Base-by-base conservation (phyloP, 2,113 vertebrate species). In the Nicator chloris region DNA sequence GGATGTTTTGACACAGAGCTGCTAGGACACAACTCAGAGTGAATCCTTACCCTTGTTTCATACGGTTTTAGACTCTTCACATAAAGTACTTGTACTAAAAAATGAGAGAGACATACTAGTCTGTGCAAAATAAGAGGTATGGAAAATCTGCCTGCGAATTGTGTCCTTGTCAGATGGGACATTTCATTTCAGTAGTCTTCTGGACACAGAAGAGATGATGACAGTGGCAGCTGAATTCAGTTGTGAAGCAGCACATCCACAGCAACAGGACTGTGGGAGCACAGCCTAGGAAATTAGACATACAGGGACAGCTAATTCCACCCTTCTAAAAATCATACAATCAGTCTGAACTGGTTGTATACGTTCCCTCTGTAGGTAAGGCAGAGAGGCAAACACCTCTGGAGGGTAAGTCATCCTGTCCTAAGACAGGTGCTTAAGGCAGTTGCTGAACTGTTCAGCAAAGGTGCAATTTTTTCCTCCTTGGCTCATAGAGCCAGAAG, bases 371-470 rank as follows among this genome's bases (percentile, higher is more conserved):
- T 54, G 39, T 7, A 64, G 65, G 37, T 21, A 76, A 76, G n/a
- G 49, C 69, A 93, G 61, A 91, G 56, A 73, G 40, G 19, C 44
- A 84, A 86, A 84, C 35, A 40, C 21, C 54, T 80, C 69, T 27
- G 68, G 60, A 72, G 72, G 35, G 31, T 44, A 86, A 89, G 45
- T 60, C 40, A 66, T 53, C 51, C n/a, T 1, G 1, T 81, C 65
- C 88, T 61, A 85, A 71, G 94, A 93, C 82, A 96, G 88, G 88
- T 93, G 92, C 88, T 93, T 81, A 70, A 96, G 88, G 76, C 76
- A 90, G 68, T 50, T 53, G 26, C 57, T 82, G 64, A 92, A 88
- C 33, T 92, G 86, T 79, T 86, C 90, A 60, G 28, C 16, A 85
- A 89, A 87, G 27, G 39, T 92, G 60, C 9, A 8, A 40, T 77